Evolutionary conservation across 37 sponge, comb jelly and placozoan genomes (phyloP).

Genomic region (Chondrilla cf. caribensis): DNA sequence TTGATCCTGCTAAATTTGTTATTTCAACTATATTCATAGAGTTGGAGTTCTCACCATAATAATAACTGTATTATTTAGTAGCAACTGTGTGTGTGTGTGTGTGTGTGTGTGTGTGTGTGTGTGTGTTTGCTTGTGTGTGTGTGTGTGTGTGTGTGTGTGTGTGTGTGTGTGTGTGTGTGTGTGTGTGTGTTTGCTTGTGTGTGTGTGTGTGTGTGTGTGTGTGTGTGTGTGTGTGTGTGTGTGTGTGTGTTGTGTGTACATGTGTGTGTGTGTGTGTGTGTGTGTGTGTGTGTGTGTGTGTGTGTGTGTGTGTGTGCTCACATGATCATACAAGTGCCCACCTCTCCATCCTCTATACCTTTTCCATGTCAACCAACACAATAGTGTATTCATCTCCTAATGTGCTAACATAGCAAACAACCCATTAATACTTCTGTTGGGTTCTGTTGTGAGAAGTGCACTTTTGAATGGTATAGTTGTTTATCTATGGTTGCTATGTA

Average conservation of each 20-base stretch:
- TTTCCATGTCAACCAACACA: too few species aligned
- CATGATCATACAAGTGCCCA: not conserved
- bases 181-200: conserved; percentile 10
- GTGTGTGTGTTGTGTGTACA: not conserved
- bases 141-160: conserved; percentile 9
- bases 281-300: conserved; percentile 12
- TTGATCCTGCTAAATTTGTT: too few species aligned
- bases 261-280: conserved; percentile 18
- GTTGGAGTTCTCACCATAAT: too few species aligned
- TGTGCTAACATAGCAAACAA: too few species aligned
- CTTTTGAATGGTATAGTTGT: too few species aligned
- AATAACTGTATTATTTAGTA: not conserved
- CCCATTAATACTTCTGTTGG: too few species aligned
- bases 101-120: not conserved
- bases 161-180: conserved; percentile 8
- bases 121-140: not conserved
- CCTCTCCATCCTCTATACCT: too few species aligned
- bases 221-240: conserved; percentile 8
- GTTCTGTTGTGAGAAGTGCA: too few species aligned
- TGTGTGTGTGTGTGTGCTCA: not conserved
- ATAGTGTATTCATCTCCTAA: too few species aligned
- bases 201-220: conserved; percentile 9
- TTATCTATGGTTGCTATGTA: too few species aligned
- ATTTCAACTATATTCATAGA: too few species aligned
- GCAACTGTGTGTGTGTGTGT: not conserved